phyloP scores from a whole-genome alignment of 2,888 invertebrate genomes.

The Mimachlamys varia region DNA sequence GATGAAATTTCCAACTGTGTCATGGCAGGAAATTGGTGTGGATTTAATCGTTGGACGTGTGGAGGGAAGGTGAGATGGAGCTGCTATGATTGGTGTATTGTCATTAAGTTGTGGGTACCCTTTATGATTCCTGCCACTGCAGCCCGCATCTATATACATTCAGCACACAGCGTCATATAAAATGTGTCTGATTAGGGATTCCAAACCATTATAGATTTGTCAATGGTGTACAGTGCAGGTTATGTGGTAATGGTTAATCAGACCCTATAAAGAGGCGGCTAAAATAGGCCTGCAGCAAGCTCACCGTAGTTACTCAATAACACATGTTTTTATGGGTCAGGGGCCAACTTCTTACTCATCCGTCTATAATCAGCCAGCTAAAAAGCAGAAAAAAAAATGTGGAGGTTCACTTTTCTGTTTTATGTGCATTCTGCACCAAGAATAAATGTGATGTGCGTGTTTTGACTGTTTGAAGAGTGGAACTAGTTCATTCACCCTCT shows the following conservation, averaged over 20 bases:
- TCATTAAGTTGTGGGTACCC: no score
- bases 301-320: neutral
- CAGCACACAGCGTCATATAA: neutral
- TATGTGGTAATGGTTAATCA: neutral
- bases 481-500: neutral
- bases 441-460: neutral
- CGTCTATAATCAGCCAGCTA: neutral
- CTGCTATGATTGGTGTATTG: no score
- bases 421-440: neutral
- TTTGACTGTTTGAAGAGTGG: neutral
- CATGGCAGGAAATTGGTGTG: no score
- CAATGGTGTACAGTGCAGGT: neutral
- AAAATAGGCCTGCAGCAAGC: neutral
- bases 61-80: no score
- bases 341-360: neutral
- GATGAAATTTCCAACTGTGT: no score
- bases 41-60: no score
- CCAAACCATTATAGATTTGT: conserved; percentile 9
- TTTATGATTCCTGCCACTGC: no score
- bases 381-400: neutral
- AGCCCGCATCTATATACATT: neutral
- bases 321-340: conserved; percentile 9
- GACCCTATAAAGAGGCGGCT: neutral
- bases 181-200: neutral
- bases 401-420: neutral